Conservation (phyloP, 1,140 invertebrate species). For the Drosophila sturtevanti region DNA sequence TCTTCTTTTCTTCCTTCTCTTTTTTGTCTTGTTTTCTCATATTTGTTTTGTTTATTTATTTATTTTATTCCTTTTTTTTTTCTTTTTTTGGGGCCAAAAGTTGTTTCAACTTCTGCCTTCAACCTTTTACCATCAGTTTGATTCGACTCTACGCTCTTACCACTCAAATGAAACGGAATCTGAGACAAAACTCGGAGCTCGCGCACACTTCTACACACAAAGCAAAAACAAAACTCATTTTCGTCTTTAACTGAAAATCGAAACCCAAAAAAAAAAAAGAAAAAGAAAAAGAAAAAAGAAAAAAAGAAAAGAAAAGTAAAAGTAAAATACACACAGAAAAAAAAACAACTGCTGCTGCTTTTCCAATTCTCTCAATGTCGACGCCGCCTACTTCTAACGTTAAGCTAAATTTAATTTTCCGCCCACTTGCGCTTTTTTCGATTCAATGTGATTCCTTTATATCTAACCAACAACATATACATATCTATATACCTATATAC, state of each 20-base stretch:
- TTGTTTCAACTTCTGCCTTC: not conserved
- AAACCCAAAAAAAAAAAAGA: not conserved
- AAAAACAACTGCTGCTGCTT: not conserved
- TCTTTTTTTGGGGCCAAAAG: not conserved
- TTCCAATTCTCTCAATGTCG: not conserved
- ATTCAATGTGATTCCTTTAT: not conserved
- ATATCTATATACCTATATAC: too few species aligned
- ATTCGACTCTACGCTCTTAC: not conserved
- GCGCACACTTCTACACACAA: not conserved
- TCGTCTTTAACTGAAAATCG: conserved; percentile 18
- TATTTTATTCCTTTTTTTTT: not conserved
- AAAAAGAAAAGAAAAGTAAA: too few species aligned
- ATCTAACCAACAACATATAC: not conserved
- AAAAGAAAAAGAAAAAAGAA: too few species aligned
- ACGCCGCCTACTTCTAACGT: not conserved
- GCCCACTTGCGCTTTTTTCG: conserved; percentile 33
- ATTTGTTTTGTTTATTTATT: not conserved
- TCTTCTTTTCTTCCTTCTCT: not conserved
- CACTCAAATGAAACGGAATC: not conserved
- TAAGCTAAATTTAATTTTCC: conserved; percentile 33
- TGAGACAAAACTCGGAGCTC: not conserved
- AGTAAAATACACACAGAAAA: too few species aligned
- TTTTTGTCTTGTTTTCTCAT: not conserved
- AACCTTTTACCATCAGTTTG: not conserved
- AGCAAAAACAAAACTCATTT: conserved; percentile 15